phyloP scores from a whole-genome alignment of 2,797 vertebrate genomes.

The Hyperoplus immaculatus region DNA sequence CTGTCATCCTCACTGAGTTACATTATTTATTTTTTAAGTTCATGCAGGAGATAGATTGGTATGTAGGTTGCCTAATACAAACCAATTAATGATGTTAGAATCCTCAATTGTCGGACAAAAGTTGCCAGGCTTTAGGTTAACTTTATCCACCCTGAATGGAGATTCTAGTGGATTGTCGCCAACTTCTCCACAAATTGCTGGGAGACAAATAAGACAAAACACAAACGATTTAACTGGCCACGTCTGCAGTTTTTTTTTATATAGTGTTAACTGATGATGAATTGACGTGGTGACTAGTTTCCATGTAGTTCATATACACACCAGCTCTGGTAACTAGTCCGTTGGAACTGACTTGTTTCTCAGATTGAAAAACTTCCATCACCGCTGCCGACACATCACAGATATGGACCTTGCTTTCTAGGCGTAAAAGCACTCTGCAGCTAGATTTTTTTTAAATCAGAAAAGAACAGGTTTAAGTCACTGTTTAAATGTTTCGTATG shows the following conservation, averaged over 20 bases:
- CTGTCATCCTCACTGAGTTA: neutral
- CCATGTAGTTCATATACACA: slow-evolving; percentile 40
- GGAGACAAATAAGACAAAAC: slow-evolving; percentile 21
- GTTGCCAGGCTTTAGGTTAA: neutral
- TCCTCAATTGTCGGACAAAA: slow-evolving; percentile 30
- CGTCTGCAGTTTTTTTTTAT: neutral
- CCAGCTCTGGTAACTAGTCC: slow-evolving; percentile 70
- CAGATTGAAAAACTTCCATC: slow-evolving; percentile 7
- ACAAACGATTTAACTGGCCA: slow-evolving; percentile 4
- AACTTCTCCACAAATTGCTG: slow-evolving; percentile 73
- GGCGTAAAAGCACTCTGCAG: slow-evolving; percentile 66
- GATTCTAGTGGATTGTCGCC: neutral
- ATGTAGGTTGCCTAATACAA: slow-evolving; percentile 39
- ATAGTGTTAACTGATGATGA: neutral
- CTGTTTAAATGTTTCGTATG: neutral
- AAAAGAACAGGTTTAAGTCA: neutral
- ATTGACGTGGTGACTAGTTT: neutral
- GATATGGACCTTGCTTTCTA: slow-evolving; percentile 39
- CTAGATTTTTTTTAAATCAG: slow-evolving; percentile 12
- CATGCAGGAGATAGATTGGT: neutral
- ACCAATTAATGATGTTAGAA: slow-evolving; percentile 52
- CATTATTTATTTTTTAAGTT: neutral
- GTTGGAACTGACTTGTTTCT: neutral
- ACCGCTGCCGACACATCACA: slow-evolving; percentile 58
- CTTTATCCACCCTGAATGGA: neutral